Evolutionary conservation across 2,888 invertebrate genomes (phyloP).

Genomic region (Podabrus alpinus): DNA sequence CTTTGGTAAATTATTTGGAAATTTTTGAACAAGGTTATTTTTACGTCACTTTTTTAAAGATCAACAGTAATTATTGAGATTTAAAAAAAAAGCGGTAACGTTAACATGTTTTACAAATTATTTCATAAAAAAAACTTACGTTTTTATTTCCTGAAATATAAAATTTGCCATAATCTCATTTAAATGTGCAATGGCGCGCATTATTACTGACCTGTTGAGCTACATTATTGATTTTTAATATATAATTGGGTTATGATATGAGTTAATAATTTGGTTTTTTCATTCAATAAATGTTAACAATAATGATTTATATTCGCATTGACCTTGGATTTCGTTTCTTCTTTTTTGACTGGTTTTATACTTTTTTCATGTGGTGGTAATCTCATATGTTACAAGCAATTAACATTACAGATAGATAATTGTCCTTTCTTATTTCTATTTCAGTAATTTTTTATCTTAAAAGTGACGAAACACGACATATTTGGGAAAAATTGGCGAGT

Average conservation of each 20-base stretch:
- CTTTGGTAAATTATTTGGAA: background rate
- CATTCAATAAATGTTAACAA: background rate
- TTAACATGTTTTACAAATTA: background rate
- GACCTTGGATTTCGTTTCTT: background rate
- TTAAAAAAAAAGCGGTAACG: background rate
- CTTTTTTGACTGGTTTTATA: background rate
- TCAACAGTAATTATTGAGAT: background rate
- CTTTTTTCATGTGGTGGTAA: background rate
- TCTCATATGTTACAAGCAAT: too few species aligned
- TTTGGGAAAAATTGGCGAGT: too few species aligned
- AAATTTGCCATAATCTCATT: background rate
- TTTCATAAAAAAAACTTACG: background rate
- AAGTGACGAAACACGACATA: too few species aligned
- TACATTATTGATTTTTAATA: background rate
- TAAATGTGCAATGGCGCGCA: background rate
- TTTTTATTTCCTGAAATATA: background rate
- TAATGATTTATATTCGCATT: background rate
- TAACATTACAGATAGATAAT: too few species aligned
- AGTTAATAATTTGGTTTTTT: background rate
- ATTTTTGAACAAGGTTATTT: background rate
- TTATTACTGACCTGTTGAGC: background rate
- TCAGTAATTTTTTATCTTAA: too few species aligned
- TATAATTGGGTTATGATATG: background rate
- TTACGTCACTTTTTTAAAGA: background rate
- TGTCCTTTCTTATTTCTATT: too few species aligned